Base-by-base conservation (phyloP, 2,797 vertebrate genomes). In the Microchirus variegatus region DNA sequence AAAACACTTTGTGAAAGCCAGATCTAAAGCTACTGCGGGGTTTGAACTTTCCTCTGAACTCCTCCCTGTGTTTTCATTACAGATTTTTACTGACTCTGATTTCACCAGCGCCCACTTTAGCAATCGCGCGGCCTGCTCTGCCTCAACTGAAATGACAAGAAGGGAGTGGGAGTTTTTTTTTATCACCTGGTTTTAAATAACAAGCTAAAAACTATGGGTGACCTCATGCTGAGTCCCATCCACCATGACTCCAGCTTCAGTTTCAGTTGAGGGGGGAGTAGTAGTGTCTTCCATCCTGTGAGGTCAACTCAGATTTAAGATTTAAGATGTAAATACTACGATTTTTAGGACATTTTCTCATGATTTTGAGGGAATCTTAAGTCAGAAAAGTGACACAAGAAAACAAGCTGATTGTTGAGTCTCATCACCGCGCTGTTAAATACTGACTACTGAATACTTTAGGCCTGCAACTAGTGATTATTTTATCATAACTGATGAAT, bases 141-240 rank as follows among this genome's bases (percentile, higher is more conserved):
- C 13, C 42, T 18, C 35, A 52, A 10, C 4, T 6, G 56, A 12
- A 42, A 45, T 37, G 49, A 50, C 36, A 56, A 52, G 42, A 60
- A 31, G 47, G 36, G 15, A 22, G 26, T 63, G 38, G 52, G n/a
- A n/a, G n/a, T n/a, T n/a, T n/a, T n/a, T 49, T 35, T 35, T 70
- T 47, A 47, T 66, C 60, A 53, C 15, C n/a, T 40, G 19, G 43
- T 8, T 64, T 59, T 4, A 59, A 59, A 52, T 44, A 17, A 53
- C 43, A 48, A 16, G 49, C 10, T 1, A 12, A 13, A 68, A 47
- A 59, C 42, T 41, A 40, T 6, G n/a, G n/a, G 22, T 48, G 15
- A 38, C 14, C 11, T 46, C 36, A 57, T 35, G 35, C 17, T 53
- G 53, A 3, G 5, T 65, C 50, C 50, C 16, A 19, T 37, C 4